phyloP scores from a whole-genome alignment of 2,888 invertebrate species.

The Stenodema calcarata region DNA sequence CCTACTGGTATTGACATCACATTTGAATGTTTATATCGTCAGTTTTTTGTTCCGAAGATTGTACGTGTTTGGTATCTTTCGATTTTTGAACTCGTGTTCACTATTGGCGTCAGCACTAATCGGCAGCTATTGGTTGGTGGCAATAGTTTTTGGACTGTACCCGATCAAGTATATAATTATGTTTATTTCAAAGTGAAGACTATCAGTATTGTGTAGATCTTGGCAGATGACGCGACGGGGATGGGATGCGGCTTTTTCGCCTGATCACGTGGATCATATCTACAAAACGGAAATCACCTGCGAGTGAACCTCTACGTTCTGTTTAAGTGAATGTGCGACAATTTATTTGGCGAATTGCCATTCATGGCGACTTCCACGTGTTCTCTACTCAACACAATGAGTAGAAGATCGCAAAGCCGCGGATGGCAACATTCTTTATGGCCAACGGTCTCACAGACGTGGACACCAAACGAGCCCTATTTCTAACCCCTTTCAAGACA shows the following conservation, averaged over 20 bases:
- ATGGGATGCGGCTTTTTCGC: not conserved
- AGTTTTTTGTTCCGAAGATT: too few relatives aligned
- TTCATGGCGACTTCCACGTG: not conserved
- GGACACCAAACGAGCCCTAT: not conserved
- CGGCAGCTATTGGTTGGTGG: too few relatives aligned
- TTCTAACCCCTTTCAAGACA: not conserved
- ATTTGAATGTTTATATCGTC: too few relatives aligned
- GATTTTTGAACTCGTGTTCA: too few relatives aligned
- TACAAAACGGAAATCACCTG: not conserved
- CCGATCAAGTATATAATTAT: too few relatives aligned
- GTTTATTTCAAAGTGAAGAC: too few relatives aligned
- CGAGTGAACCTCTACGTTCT: not conserved
- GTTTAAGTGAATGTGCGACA: not conserved
- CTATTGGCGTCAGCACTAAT: too few relatives aligned
- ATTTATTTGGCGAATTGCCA: not conserved
- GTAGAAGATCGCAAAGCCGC: not conserved
- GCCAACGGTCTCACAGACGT: not conserved
- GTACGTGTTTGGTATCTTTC: too few relatives aligned
- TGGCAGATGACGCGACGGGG: too few relatives aligned
- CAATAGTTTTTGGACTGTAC: too few relatives aligned
- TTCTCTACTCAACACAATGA: not conserved
- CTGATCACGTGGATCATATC: not conserved
- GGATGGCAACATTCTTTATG: not conserved
- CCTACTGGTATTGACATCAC: too few relatives aligned
- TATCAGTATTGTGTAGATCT: too few relatives aligned